Conservation (phyloP, 2,113 vertebrate species). For the Takifugu flavidus region DNA sequence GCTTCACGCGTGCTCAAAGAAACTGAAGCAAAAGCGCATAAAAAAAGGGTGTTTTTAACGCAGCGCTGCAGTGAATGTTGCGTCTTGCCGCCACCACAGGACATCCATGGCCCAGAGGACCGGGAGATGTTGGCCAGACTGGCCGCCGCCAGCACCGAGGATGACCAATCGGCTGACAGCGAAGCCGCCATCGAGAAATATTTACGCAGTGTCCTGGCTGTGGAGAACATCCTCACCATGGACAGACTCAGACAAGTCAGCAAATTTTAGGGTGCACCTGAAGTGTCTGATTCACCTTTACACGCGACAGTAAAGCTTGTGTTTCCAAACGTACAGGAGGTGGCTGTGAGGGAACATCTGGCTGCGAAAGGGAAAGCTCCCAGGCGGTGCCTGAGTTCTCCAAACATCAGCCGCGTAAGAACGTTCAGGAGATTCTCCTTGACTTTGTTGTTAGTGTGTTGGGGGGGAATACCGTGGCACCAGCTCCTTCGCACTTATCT, state of each 20-base stretch:
- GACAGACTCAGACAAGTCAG: slow-evolving; percentile 91
- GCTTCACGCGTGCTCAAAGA: not conserved
- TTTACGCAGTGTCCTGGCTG: slow-evolving; percentile 86
- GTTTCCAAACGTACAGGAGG: slow-evolving; percentile 75
- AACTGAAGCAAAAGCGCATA: not conserved
- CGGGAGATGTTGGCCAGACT: slow-evolving; percentile 87
- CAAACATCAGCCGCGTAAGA: slow-evolving; percentile 84
- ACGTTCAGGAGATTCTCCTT: too few species aligned
- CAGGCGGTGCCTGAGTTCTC: slow-evolving; percentile 85
- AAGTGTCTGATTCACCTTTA: too few species aligned
- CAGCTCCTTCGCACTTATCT: not conserved
- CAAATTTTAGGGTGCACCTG: not conserved
- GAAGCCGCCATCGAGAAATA: slow-evolving; percentile 93
- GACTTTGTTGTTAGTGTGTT: too few species aligned
- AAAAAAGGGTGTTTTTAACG: too few species aligned
- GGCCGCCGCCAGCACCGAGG: slow-evolving; percentile 87
- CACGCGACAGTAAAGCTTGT: too few species aligned
- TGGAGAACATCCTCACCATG: slow-evolving; percentile 93
- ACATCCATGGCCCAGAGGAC: slow-evolving; percentile 93
- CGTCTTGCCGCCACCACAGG: slow-evolving; percentile 64
- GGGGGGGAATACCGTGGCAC: too few species aligned
- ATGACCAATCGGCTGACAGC: slow-evolving; percentile 82
- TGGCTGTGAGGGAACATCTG: slow-evolving; percentile 90
- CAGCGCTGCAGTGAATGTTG: too few species aligned
- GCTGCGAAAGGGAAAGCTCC: slow-evolving; percentile 82